These are phyloP conservation scores for Oceanodroma tethys DNA, from an alignment of 2,113 vertebrate species.

Conservation along the genomic window DNA sequence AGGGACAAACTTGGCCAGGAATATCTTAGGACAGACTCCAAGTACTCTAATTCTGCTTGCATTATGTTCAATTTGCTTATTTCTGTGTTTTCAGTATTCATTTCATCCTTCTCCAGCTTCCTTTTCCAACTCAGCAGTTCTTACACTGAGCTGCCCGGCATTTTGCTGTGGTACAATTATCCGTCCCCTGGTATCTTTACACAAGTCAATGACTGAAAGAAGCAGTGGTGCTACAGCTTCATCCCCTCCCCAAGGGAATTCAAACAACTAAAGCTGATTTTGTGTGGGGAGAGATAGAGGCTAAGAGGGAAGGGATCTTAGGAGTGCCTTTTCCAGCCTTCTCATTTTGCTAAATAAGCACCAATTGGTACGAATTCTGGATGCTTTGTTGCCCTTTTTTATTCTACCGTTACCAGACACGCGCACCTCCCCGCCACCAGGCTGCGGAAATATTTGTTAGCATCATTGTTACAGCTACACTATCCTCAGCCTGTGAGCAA, in stretches of 20 bases:
- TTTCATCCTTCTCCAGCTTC: slow-evolving; percentile 44
- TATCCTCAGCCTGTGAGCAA: not conserved
- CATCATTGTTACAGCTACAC: not conserved
- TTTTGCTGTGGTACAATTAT: slow-evolving; percentile 15
- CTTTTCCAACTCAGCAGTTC: slow-evolving; percentile 50
- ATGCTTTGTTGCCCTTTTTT: not conserved
- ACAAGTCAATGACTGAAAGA: not conserved
- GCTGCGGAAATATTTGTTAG: not conserved
- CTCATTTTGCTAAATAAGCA: not conserved
- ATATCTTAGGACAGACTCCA: slow-evolving; percentile 37
- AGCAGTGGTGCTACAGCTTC: not conserved
- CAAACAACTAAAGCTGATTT: not conserved
- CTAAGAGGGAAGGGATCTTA: not conserved
- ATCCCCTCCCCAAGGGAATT: not conserved
- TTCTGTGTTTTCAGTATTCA: slow-evolving; percentile 22
- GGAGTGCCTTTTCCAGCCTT: not conserved
- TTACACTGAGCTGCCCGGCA: slow-evolving; percentile 18
- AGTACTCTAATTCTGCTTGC: slow-evolving; percentile 20
- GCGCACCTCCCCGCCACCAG: not conserved
- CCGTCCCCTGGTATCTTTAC: not conserved
- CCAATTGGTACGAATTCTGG: not conserved
- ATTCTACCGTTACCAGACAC: not conserved
- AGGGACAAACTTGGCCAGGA: slow-evolving; percentile 43
- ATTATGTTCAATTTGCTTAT: slow-evolving; percentile 41
- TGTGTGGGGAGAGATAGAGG: not conserved